Evolutionary conservation across 2,797 vertebrate species (phyloP), one percentile per base, ranked within the genome.

Genomic region (Scyliorhinus canicula): DNA sequence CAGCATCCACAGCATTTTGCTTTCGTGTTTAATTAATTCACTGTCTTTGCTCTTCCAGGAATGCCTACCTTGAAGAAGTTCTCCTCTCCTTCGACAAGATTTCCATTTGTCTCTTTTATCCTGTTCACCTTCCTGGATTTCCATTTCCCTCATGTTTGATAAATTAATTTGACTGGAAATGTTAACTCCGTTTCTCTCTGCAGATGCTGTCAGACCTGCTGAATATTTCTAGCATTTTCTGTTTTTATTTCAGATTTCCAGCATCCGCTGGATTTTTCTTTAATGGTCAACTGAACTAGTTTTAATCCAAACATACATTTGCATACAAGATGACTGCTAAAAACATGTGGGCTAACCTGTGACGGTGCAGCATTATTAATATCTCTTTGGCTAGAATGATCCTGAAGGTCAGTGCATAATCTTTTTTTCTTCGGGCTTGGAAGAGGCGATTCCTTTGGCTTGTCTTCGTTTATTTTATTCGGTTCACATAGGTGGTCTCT

Each of bases 361-460:
- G 67, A 94, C 35, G 44, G 50, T 74, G 93, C 2, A 74, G 63
- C 91, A 67, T n/a, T 93, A 69, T 47, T 44, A 93, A 74, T 12
- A 0, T 94, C 93, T 69, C 47, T 74, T 94, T 69, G 47, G 93
- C 47, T 52, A 74, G 44, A 69, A 69, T 94, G 47, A 74, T 74
- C 93, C 31, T 71, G 67, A 71, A 94, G 44, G 7, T 69, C 67
- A 71, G 44, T 8, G 19, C 93, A 74, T 52, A 94, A 74, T 74
- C 93, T 94, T 94, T 74, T 94, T 9, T 94, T 94, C 65, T 52
- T 94, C 5, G 93, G 93, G 93, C 93, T 94, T 94, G 67, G 31
- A 69, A 94, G 44, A 74, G 93, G 67, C n/a, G 67, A 94, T 74
- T 94, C 93, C 19, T 67, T 74, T n/a, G 47, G 26, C n/a, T 44